phyloP scores from a whole-genome alignment of 2,888 invertebrate genomes.

The Cosmia trapezina region DNA sequence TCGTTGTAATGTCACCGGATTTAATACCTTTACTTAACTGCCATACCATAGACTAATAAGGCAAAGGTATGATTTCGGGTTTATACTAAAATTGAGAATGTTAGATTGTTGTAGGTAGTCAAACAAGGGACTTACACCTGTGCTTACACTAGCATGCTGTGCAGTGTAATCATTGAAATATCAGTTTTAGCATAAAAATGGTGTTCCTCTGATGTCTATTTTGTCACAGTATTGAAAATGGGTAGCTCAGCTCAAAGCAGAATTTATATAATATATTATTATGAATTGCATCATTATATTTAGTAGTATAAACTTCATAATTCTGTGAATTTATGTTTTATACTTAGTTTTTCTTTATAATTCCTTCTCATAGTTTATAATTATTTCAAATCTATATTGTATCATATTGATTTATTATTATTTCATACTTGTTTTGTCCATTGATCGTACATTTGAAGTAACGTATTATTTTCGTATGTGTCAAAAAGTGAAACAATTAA shows the following conservation, averaged over 20 bases:
- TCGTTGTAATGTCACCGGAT: conserved; percentile 66
- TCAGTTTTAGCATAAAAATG: conserved; percentile 56
- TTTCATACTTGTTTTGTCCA: conserved; percentile 52
- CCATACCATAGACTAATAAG: conserved; percentile 63
- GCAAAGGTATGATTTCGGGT: conserved; percentile 57
- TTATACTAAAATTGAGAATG: conserved; percentile 55
- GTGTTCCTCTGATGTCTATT: conserved; percentile 46
- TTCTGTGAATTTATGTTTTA: conserved; percentile 64
- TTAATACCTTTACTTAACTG: conserved; percentile 64
- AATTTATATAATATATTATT: conserved; percentile 58
- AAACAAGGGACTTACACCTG: conserved; percentile 15
- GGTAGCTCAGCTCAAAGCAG: conserved; percentile 58
- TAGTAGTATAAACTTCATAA: conserved; percentile 56
- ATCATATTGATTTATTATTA: conserved; percentile 57
- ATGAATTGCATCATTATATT: conserved; percentile 51
- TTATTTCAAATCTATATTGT: conserved; percentile 54
- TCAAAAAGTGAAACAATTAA: conserved; percentile 52
- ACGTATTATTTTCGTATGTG: conserved; percentile 58
- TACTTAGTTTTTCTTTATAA: conserved; percentile 61
- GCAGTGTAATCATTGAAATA: conserved; percentile 33
- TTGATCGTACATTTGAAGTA: conserved; percentile 40
- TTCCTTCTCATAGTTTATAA: conserved; percentile 57
- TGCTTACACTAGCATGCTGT: conserved; percentile 14
- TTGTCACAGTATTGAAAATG: conserved; percentile 56
- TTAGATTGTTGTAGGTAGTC: conserved; percentile 26